These are phyloP conservation scores for Eupithecia vulgata DNA, from an alignment of 2,888 invertebrate genomes.

Conservation along the genomic window DNA sequence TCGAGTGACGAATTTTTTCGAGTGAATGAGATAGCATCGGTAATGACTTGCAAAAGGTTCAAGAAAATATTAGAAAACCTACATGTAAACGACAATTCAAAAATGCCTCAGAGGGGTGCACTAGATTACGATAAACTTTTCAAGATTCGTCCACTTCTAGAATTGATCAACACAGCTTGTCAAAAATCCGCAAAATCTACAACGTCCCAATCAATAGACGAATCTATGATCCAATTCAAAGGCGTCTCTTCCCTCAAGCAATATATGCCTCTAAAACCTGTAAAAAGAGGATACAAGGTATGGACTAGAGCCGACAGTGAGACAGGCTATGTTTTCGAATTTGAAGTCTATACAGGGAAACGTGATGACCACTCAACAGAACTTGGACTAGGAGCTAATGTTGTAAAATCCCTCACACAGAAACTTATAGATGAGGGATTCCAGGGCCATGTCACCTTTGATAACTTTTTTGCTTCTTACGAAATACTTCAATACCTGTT, in stretches of 20 bases:
- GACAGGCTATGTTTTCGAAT: slow-evolving; percentile 35
- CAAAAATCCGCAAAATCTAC: slow-evolving; percentile 21
- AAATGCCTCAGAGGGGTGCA: slow-evolving; percentile 41
- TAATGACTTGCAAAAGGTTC: slow-evolving; percentile 46
- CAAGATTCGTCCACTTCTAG: slow-evolving; percentile 35
- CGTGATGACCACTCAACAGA: slow-evolving; percentile 25
- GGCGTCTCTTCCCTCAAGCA: slow-evolving; percentile 18
- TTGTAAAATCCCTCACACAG: slow-evolving; percentile 18
- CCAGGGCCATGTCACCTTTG: slow-evolving; percentile 29
- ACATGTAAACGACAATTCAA: slow-evolving; percentile 44
- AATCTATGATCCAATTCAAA: slow-evolving; percentile 25
- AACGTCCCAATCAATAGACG: slow-evolving; percentile 22
- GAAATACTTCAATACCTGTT: slow-evolving; percentile 29
- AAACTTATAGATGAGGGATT: slow-evolving; percentile 18
- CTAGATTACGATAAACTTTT: slow-evolving; percentile 41
- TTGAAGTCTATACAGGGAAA: slow-evolving; percentile 27
- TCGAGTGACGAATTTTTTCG: slow-evolving; percentile 45
- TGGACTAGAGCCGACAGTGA: slow-evolving; percentile 31
- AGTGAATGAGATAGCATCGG: slow-evolving; percentile 42
- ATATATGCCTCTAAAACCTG: slow-evolving; percentile 30
- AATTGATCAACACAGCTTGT: slow-evolving; percentile 12
- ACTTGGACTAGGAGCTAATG: slow-evolving; percentile 24
- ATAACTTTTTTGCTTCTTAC: slow-evolving; percentile 34
- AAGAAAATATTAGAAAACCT: slow-evolving; percentile 46
- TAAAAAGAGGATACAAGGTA: slow-evolving; percentile 30